These are phyloP conservation scores for Alviniconcha strummeri DNA, from an alignment of 2,888 invertebrate genomes.

Conservation along the genomic window DNA sequence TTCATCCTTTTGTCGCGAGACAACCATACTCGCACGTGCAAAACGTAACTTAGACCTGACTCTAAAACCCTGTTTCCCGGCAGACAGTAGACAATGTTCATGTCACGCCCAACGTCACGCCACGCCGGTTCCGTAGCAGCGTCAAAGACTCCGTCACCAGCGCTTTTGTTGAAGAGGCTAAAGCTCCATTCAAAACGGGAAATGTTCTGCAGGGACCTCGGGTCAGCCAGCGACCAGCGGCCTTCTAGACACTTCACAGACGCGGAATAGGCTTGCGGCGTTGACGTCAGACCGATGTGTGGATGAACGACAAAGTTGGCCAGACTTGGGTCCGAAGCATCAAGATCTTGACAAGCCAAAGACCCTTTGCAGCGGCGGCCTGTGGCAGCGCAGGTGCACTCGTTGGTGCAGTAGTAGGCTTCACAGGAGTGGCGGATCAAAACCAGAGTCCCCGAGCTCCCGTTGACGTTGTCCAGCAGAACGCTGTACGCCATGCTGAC, in stretches of 20 bases:
- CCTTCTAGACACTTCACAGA: background rate
- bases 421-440: slow-evolving; percentile 42
- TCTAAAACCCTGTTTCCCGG: slow-evolving; percentile 27
- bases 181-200: background rate
- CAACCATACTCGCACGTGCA: slow-evolving; percentile 47
- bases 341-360: background rate
- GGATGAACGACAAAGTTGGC: background rate
- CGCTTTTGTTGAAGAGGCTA: background rate
- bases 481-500: slow-evolving; percentile 14
- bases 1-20: slow-evolving; percentile 27
- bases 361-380: slow-evolving; percentile 40
- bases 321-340: background rate
- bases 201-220: background rate
- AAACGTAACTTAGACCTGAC: slow-evolving; percentile 37
- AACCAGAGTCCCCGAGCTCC: slow-evolving; percentile 29
- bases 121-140: slow-evolving; percentile 34
- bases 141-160: no score
- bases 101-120: slow-evolving; percentile 43
- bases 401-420: slow-evolving; percentile 40
- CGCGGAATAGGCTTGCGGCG: background rate
- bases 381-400: slow-evolving; percentile 43
- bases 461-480: slow-evolving; percentile 1
- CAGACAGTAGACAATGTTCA: slow-evolving; percentile 39
- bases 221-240: background rate
- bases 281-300: background rate